Evolutionary conservation across 2,113 vertebrate species (phyloP), one percentile per base, ranked within the genome.

Genomic region (Labeo rohita): DNA sequence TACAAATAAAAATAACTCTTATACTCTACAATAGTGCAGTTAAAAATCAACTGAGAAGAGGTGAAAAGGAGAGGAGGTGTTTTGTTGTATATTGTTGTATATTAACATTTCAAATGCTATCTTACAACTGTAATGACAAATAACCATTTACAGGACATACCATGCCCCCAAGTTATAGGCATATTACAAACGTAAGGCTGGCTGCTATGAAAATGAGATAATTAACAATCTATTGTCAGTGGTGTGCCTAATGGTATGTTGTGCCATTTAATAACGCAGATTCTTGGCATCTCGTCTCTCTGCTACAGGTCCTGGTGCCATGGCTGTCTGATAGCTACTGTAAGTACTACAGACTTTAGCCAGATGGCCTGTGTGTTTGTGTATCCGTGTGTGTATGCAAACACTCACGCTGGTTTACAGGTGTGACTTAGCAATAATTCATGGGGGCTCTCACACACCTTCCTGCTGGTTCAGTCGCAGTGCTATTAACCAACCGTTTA

Each of bases 321-420:
- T 12, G 81, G 91, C 56, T 21, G 56, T n/a, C 8, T 61, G 56
- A 61, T 87, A 92, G 84, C 88, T 91, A 90, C 10, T 66, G 63
- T 66, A 66, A 91, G 90, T 88, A 91, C 88, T 89, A 90, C 83
- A 93, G 91, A 93, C 90, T 88, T 11, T 39, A 36, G 85, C 89
- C 93, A 94, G 93, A 94, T 94, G 94, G 93, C 91, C 61, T 84
- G 59, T 59, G 82, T 85, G 23, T 73, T 39, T 74, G 68, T 65
- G 12, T 89, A 83, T 90, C 86, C 75, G 83, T 84, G 61, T 80
- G 78, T 82, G n/a, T 66, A 13, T 34, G 85, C 21, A 66, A 28
- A 79, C 49, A 79, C 49, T 49, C 50, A 68, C 1, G n/a, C 36
- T 18, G 49, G 50, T 79, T 85, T 90, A 88, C 87, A 89, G 89